Conservation (phyloP, 2,888 invertebrate genomes). For the Adela reaumurella region DNA sequence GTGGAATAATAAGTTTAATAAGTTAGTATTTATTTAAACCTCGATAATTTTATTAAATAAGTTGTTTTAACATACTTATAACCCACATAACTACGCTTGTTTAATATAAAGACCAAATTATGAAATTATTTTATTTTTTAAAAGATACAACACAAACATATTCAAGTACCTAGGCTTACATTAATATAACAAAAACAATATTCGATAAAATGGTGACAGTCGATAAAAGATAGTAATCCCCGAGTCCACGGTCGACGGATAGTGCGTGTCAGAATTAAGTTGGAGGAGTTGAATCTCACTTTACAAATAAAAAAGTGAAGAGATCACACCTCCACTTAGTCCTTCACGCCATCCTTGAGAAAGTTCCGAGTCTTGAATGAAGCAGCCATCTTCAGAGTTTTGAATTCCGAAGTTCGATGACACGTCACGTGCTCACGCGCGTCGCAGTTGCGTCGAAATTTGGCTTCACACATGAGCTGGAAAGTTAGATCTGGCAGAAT, state of each 20-base stretch:
- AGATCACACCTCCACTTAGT: slow-evolving; percentile 60
- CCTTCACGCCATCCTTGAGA: slow-evolving; percentile 29
- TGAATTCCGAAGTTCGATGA: not conserved
- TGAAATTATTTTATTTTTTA: too few species aligned
- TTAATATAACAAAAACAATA: not conserved
- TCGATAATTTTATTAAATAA: too few species aligned
- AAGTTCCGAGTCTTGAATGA: not conserved
- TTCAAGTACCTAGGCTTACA: too few species aligned
- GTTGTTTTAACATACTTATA: too few species aligned
- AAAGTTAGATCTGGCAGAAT: slow-evolving; percentile 58
- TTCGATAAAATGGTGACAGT: not conserved
- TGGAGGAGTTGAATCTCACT: slow-evolving; percentile 61
- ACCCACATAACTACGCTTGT: too few species aligned
- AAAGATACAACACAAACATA: too few species aligned
- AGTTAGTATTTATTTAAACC: too few species aligned
- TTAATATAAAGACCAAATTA: too few species aligned
- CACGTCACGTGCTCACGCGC: not conserved
- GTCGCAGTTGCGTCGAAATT: slow-evolving; percentile 11
- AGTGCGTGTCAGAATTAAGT: slow-evolving; percentile 50
- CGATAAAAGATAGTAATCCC: too few species aligned
- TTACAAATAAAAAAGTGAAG: slow-evolving; percentile 54
- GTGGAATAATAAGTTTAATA: too few species aligned
- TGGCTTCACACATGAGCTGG: slow-evolving; percentile 52
- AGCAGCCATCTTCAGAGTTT: not conserved
- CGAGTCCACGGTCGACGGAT: not conserved